A percentile compares a stretch with the other conserved stretches of the same genome.
Conservation (phyloP, 2,113 vertebrate genomes). For the Empidonax traillii region DNA sequence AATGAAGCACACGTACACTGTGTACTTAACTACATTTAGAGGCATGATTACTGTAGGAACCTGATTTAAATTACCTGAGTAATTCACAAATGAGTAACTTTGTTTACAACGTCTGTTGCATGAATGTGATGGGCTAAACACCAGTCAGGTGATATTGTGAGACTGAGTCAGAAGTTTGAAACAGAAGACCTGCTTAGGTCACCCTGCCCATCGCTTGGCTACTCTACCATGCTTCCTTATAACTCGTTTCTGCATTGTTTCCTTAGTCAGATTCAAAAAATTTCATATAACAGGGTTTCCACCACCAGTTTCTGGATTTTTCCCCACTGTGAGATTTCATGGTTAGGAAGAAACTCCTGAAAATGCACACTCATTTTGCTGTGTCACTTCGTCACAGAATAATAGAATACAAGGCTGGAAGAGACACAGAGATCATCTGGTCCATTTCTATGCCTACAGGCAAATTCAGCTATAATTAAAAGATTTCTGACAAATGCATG, state of each 20-base stretch:
- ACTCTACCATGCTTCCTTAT: not conserved
- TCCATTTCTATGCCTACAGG: not conserved
- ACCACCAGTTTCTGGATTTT: not conserved
- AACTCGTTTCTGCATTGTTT: not conserved
- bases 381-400: not conserved
- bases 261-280: not conserved
- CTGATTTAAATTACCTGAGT: not conserved
- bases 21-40: not conserved
- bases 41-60: not conserved
- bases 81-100: not conserved
- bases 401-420: not conserved
- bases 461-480: not conserved
- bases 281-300: not conserved
- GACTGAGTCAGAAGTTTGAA: not conserved
- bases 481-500: not conserved
- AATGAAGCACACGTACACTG: not conserved
- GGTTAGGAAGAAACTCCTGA: not conserved
- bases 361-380: not conserved
- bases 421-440: not conserved
- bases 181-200: not conserved
- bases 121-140: not conserved
- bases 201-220: not conserved
- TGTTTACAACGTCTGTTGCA: conserved; percentile 39
- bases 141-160: not conserved
- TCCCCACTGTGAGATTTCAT: not conserved